Conservation (phyloP, 2,113 vertebrate genomes). For the Ophthalmolycus amberensis region DNA sequence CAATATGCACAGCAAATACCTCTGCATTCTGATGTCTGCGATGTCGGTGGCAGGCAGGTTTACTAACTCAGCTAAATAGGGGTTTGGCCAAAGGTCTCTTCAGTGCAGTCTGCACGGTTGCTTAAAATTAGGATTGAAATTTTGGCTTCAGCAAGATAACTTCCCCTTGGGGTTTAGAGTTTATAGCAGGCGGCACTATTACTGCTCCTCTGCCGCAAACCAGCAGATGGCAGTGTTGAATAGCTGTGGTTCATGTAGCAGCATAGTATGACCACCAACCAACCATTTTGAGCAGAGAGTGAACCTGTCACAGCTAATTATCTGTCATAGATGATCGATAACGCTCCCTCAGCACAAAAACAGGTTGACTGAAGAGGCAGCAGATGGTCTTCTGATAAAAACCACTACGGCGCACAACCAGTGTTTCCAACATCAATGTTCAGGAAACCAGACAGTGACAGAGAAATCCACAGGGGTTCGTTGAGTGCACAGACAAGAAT, state of each 20-base stretch:
- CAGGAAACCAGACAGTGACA: neutral
- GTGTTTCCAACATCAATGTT: neutral
- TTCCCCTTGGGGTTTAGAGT: neutral
- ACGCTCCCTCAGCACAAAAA: constrained; percentile 31
- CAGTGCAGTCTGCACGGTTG: constrained; percentile 7
- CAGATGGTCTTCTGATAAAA: constrained; percentile 34
- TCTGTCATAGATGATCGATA: constrained; percentile 61
- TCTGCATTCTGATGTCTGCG: constrained; percentile 13
- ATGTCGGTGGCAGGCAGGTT: constrained; percentile 18
- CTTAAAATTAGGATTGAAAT: constrained; percentile 8
- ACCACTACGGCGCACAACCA: constrained; percentile 7
- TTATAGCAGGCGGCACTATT: neutral
- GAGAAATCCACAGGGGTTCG: constrained; percentile 13
- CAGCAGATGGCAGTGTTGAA: constrained; percentile 80
- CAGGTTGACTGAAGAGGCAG: constrained; percentile 41
- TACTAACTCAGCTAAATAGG: constrained; percentile 21
- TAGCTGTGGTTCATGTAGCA: constrained; percentile 27
- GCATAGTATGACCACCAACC: constrained; percentile 36
- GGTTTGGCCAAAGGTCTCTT: constrained; percentile 18
- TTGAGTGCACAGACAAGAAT: constrained; percentile 27
- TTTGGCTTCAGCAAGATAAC: constrained; percentile 7
- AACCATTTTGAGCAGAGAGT: constrained; percentile 39
- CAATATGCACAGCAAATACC: constrained; percentile 40
- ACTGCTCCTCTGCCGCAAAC: neutral
- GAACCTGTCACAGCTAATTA: constrained; percentile 50